Evolutionary conservation across 2,888 invertebrate species (phyloP), one percentile per base, ranked within the genome.

Genomic region (Lissocephala sabroskyi): DNA sequence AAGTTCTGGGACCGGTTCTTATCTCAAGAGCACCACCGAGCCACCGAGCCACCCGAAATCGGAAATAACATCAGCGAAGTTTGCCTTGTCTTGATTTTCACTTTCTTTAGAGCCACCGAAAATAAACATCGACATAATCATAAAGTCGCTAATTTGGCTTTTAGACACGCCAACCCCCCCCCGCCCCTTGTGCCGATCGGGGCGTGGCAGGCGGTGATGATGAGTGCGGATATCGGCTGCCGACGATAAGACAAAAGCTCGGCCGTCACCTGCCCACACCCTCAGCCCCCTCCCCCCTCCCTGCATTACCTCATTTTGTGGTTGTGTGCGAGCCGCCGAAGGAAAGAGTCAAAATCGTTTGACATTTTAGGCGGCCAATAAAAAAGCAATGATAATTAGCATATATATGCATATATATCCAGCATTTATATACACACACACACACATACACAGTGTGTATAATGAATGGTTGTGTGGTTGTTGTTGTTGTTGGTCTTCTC

Each of bases 281-380:
- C 11, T 33, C 9, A 33, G 2, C 11, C 11, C 7, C n/a, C n/a
- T 3, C 3, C 7, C 7, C 7, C 3, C 7, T 23, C 14, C 2
- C 13, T 35, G 36, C 70, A 73, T 73, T 73, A 73, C 71, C 75
- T 73, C 71, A 73, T 71, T 71, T 60, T 55, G 46, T 48, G n/a
- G 57, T 36, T 23, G 47, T 48, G 59, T 36, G 49, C 54, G 39
- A 42, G 58, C 53, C 47, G 51, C 48, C 52, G 52, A 46, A 45
- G 26, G 45, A 49, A 53, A 50, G 54, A 59, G 51, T 56, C 64
- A 67, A 67, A 67, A 75, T 61, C 75, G 68, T 73, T 75, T 75
- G 73, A 73, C 75, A 75, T 73, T 73, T 73, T 68, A 60, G 71
- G 71, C 61, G 67, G 63, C 60, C 75, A 73, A 73, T 75, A 73